phyloP scores from a whole-genome alignment of 2,113 vertebrate genomes.

The Psilopsiagon aurifrons region DNA sequence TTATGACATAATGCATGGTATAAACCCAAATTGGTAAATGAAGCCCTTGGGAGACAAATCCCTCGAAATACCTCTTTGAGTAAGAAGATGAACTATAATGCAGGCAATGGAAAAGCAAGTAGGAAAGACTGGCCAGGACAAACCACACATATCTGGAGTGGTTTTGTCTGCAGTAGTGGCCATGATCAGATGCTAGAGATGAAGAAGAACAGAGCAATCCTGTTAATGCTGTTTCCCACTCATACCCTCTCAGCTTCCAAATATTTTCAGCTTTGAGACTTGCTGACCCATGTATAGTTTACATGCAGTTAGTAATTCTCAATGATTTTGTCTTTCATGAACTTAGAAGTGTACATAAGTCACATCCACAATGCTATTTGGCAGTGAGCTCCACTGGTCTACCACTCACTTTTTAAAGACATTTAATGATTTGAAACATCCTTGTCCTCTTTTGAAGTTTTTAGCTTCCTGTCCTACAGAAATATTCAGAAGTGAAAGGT shows the following conservation, averaged over 20 bases:
- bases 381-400: not conserved
- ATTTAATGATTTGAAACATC: conserved; percentile 11
- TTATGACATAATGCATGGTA: not conserved
- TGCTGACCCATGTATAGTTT: conserved; percentile 12
- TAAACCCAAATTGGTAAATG: not conserved
- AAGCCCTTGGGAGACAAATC: not conserved
- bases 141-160: not conserved
- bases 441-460: not conserved
- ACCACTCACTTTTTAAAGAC: conserved; percentile 32
- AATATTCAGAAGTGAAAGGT: not conserved
- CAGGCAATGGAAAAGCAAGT: not conserved
- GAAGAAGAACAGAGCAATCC: not conserved
- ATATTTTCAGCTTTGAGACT: conserved; percentile 1
- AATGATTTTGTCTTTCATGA: conserved; percentile 41
- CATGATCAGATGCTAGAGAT: not conserved
- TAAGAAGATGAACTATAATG: not conserved
- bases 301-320: not conserved
- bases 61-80: not conserved
- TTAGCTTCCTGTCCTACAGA: not conserved
- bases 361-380: not conserved
- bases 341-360: conserved; percentile 1
- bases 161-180: not conserved
- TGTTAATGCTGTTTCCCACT: not conserved
- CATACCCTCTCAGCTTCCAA: not conserved
- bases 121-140: not conserved